Base-by-base conservation (phyloP, 2,797 vertebrate genomes). In the Sitta carolinensis region DNA sequence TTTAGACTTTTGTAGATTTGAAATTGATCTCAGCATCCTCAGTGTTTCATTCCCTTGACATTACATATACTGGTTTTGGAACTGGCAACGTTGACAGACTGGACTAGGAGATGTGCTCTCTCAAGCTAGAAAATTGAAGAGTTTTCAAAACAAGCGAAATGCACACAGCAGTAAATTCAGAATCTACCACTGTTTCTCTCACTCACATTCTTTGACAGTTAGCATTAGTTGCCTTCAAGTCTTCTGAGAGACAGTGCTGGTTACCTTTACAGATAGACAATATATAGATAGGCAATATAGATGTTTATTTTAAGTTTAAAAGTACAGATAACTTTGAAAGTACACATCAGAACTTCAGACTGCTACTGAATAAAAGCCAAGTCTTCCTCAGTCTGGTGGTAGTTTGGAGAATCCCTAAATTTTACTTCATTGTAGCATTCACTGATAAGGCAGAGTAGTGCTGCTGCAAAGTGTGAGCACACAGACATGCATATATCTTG, bases 311-410 rank as follows among this genome's bases (percentile, higher is more conserved):
- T 8, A n/a, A 50, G 1, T 36, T 66, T 4, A 73, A 84, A 84
- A 18, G 10, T 80, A 42, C 4, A 25, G 59, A 22, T 21, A 47
- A 4, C 23, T 91, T 68, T 54, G 32, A 48, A 78, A 64, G 12
- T 20, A 13, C 4, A 9, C 0, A 0, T 45, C 42, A 57, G 7
- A 74, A 64, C 1, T 79, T 86, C 43, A 64, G n/a, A 29, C 3
- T 47, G 11, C 18, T 52, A 7, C 19, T 29, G 15, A 8, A 12
- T 47, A 34, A 64, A 34, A 64, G 13, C 38, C 13, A 45, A 47
- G 5, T 59, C 26, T 79, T 79, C 17, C 14, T 59, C 3, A 32
- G 10, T 7, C 7, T 34, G 13, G 9, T 22, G 15, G 10, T 23
- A 66, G 10, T 26, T 68, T n/a, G 21, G 15, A 29, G 18, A 15